Evolutionary conservation across 2,797 vertebrate species (phyloP), one percentile per base, ranked within the genome.

Genomic region (Esox lucius): DNA sequence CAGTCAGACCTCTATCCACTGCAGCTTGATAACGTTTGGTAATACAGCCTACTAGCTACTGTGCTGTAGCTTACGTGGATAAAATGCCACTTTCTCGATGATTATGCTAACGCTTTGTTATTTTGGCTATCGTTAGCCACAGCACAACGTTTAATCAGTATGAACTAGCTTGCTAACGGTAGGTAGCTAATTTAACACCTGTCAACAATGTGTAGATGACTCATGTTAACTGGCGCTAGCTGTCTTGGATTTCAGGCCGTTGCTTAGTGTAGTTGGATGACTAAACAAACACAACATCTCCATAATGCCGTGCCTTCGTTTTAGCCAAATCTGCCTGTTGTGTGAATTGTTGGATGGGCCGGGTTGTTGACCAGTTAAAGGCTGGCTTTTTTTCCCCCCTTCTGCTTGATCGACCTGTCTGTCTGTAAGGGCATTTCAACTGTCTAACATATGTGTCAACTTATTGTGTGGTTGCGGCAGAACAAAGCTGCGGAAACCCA

Each of bases 211-310:
- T 78, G 46, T 46, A 11, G 42, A 46, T 46, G 42, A 46, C 42
- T 46, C 81, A 83, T 89, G 88, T 89, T 83, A 19, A 4, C 31
- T 65, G 56, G 49, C 75, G 88, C 89, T 83, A 19, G 6, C 31
- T 53, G 56, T 62, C 75, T 82, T 76, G 9, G 22, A 62, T 80
- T 78, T 61, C 75, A 66, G 35, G 88, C 88, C 77, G 88, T 91
- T 91, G 87, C 88, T 87, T 75, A 82, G 86, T 88, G 83, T 86
- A 80, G 85, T 82, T 80, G 78, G 71, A n/a, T 69, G 67, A 71
- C 80, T 70, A 86, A 90, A 90, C 91, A 90, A 86, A 89, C 83
- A 91, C 83, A 79, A 91, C 83, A 79, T 56, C 28, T 77, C 67
- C 69, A 62, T 26, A 26, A 28, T 42, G 33, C 28, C 16, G 6